Conservation (phyloP, 1,140 invertebrate genomes). For the Pseudomyrmex flavicornis region DNA sequence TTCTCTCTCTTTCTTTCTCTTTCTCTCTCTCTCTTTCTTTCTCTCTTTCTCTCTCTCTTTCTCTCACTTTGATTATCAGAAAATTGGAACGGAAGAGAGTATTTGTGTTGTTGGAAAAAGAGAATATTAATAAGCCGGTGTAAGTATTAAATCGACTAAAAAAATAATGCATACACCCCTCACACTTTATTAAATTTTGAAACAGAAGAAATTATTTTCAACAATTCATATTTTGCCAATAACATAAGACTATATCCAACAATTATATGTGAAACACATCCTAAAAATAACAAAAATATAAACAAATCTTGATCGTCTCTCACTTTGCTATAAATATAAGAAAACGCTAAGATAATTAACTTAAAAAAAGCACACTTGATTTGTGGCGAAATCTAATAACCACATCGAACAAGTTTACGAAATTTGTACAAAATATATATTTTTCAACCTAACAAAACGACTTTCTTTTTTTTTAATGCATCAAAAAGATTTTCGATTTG, state of each 20-base stretch:
- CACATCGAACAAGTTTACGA: not conserved
- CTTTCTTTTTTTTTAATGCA: too few species aligned
- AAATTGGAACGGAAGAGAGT: slow-evolving; percentile 6
- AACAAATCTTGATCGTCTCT: slow-evolving; percentile 44
- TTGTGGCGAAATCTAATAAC: slow-evolving; percentile 25
- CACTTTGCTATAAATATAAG: slow-evolving; percentile 6
- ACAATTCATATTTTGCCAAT: slow-evolving; percentile 51
- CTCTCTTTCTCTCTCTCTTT: too few species aligned
- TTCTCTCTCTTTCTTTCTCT: too few species aligned
- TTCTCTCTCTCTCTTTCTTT: too few species aligned
- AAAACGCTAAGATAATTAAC: slow-evolving; percentile 44
- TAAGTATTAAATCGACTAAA: slow-evolving; percentile 30
- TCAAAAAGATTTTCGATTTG: too few species aligned
- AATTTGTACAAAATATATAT: not conserved
- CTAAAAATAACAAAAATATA: slow-evolving; percentile 57
- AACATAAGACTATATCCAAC: slow-evolving; percentile 44
- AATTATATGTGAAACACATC: slow-evolving; percentile 50
- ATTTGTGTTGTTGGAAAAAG: slow-evolving; percentile 1
- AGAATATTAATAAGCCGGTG: slow-evolving; percentile 1
- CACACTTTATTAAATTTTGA: slow-evolving; percentile 51
- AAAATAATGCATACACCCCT: not conserved
- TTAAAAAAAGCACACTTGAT: slow-evolving; percentile 45
- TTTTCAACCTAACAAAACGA: slow-evolving; percentile 36
- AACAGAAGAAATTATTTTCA: slow-evolving; percentile 42
- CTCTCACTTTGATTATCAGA: slow-evolving; percentile 40